phyloP scores from a whole-genome alignment of 2,797 vertebrate species.

The Garrulus glandarius region DNA sequence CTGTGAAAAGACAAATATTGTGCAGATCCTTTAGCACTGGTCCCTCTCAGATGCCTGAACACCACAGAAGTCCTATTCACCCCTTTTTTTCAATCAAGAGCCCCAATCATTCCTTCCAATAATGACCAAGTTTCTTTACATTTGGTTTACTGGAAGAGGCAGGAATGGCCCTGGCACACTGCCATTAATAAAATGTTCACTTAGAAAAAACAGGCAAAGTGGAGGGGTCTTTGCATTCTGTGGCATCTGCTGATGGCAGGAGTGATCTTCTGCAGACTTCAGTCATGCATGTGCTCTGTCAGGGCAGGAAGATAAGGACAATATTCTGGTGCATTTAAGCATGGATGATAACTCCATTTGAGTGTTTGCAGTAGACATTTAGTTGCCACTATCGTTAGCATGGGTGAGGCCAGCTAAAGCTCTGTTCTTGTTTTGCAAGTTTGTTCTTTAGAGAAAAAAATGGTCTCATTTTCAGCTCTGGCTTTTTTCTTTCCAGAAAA shows the following conservation, averaged over 20 bases:
- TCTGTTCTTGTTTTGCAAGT: neutral
- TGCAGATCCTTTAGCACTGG: neutral
- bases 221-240: neutral
- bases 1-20: neutral
- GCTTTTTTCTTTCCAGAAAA: neutral
- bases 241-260: accelerated
- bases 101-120: neutral
- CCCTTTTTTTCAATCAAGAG: neutral
- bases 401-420: neutral
- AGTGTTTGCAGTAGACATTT: neutral
- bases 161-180: accelerated
- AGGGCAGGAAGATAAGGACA: neutral
- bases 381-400: neutral
- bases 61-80: neutral
- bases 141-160: neutral
- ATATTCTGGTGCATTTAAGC: neutral
- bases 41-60: neutral
- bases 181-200: neutral
- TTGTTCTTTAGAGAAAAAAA: neutral
- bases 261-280: neutral
- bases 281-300: accelerated
- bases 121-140: neutral
- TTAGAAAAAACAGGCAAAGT: neutral
- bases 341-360: neutral
- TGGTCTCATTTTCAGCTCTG: neutral